Base-by-base conservation (phyloP, 64 coral and sea anemone species). In the Stichodactyla mertensii region DNA sequence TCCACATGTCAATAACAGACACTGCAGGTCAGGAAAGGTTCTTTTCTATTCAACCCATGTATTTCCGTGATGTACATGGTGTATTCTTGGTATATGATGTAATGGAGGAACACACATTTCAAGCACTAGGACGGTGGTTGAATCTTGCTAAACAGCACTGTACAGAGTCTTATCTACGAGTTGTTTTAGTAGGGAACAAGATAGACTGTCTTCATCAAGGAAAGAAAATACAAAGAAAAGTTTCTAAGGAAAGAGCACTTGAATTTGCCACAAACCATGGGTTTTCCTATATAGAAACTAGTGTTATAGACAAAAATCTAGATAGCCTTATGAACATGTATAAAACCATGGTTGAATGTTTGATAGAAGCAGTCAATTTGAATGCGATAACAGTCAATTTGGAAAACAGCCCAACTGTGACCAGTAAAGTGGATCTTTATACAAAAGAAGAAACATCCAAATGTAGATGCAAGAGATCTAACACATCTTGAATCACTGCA, bases 181-280 rank as follows among this genome's bases (percentile, higher is more conserved):
- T 96, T 51, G 86, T 96, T 85, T 20, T 87, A 10, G 88, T 96
- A n/a, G 94, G 94, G 9, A 96, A 96, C 78, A 96, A 96, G 78
- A 88, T 61, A 31, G 94, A 96, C 82, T 81, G 78, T 22, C 5
- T 74, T 74, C 36, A 31, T 31, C n/a, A 31, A 31, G 69, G 69
- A 74, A 74, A 31, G 69, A 74, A 81, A 81, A 19, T 52, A 81
- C 18, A 55, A 19, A 53, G 78, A 13, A 53, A 0, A 15, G 6
- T 81, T 20, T 81, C 51, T 16, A 81, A 81, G n/a, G 78, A 81
- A 81, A 77, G 58, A 71, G 94, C 77, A 16, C 60, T 80, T 20
- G 58, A 53, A 62, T 71, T 93, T 89, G 94, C 94, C 36, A 61
- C 77, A 54, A 12, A 19, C 9, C 77, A 87, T 89, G n/a, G 62